Conservation (phyloP, 1,140 invertebrate genomes). For the Drosophila bocki region DNA sequence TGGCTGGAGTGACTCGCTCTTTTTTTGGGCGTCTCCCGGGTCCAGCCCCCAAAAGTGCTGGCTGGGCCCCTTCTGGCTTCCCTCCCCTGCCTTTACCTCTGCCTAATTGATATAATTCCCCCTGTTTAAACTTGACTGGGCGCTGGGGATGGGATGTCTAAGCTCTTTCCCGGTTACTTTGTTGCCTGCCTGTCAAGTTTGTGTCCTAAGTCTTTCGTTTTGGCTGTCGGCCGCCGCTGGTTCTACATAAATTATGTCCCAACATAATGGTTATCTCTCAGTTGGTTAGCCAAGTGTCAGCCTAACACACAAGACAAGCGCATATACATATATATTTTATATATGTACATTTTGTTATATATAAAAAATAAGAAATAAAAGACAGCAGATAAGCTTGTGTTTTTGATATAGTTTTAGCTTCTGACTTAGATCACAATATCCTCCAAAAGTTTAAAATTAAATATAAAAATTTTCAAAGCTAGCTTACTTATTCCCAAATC, state of each 20-base stretch:
- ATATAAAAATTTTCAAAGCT: background rate
- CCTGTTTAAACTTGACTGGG: constrained; percentile 29
- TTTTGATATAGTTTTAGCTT: constrained; percentile 1
- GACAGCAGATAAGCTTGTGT: constrained; percentile 1
- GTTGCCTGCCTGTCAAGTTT: constrained; percentile 37
- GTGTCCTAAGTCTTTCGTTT: constrained; percentile 53
- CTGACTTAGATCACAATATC: too few species aligned
- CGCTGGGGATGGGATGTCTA: constrained; percentile 18
- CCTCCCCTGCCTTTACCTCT: constrained; percentile 31
- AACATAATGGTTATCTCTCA: constrained; percentile 66
- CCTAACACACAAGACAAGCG: constrained; percentile 42
- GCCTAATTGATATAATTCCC: constrained; percentile 74
- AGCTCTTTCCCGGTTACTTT: constrained; percentile 39
- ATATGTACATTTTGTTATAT: background rate
- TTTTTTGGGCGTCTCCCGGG: constrained; percentile 64
- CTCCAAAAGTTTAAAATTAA: too few species aligned
- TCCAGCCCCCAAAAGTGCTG: constrained; percentile 42
- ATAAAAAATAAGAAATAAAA: background rate
- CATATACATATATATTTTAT: background rate
- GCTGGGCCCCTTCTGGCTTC: background rate
- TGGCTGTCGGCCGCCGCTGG: constrained; percentile 31
- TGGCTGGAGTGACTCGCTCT: constrained; percentile 65
- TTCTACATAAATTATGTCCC: constrained; percentile 64
- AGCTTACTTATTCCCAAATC: background rate
- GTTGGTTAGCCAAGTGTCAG: constrained; percentile 63